These are phyloP conservation scores for Hycleus cichorii DNA, from an alignment of 1,140 invertebrate genomes.

Conservation along the genomic window DNA sequence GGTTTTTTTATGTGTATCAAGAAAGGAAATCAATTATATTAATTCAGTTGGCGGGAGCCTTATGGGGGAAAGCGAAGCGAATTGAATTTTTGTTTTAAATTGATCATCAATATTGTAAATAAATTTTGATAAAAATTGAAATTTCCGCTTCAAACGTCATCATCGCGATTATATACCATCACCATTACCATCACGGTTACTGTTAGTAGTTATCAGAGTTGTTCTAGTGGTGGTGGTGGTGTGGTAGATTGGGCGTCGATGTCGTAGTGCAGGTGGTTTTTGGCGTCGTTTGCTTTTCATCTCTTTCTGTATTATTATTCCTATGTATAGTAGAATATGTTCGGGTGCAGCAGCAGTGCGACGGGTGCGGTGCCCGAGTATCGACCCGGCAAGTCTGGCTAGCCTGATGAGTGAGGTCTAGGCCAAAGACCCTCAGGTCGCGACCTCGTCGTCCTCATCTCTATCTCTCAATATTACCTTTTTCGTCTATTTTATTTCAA, in stretches of 20 bases:
- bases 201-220: too few species aligned
- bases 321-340: background rate
- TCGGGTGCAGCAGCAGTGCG: conserved; percentile 20
- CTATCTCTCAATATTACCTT: background rate
- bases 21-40: too few species aligned
- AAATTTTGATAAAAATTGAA: too few species aligned
- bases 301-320: background rate
- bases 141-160: too few species aligned
- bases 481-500: background rate
- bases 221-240: background rate
- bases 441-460: conserved; percentile 23
- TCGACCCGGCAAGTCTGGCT: conserved; percentile 20
- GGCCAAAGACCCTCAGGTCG: conserved; percentile 35
- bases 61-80: too few species aligned
- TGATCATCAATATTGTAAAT: too few species aligned
- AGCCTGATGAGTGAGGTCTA: conserved; percentile 26
- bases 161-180: too few species aligned
- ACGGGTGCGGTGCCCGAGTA: conserved; percentile 20
- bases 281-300: conserved; percentile 5
- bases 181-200: too few species aligned
- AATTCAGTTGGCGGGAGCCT: too few species aligned
- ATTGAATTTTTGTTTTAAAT: too few species aligned
- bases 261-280: conserved; percentile 19
- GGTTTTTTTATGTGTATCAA: too few species aligned
- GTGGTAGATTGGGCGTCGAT: background rate